Base-by-base conservation (phyloP, 23 tunicate species). In the Styela plicata region DNA sequence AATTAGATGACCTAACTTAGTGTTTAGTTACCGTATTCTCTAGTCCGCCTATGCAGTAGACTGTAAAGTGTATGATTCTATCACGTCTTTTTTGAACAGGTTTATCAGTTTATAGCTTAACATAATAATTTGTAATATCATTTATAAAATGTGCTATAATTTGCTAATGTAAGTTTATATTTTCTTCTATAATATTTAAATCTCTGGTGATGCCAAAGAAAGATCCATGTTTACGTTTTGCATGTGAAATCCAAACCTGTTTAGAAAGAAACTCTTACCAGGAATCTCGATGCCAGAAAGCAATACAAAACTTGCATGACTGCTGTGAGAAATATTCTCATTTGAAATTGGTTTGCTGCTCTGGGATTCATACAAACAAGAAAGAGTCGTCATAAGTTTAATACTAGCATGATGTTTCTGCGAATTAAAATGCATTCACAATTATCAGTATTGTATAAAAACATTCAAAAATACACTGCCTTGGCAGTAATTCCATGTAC, bases 311-410 rank as follows among this genome's bases (percentile, higher is more conserved):
- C 66, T 29, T 76, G 1, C 66, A 44, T 13, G 69, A 25, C 10
- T 76, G 81, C 24, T 76, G 81, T 53, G 81, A 76, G 44, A 76
- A 52, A 29, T 76, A 21, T 76, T n/a, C 64, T n/a, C 81, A 76
- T 53, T 21, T 76, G 26, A 52, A 52, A 68, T 65, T 33, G 0
- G 65, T n/a, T 2, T 76, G 81, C 81, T 76, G 81, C 33, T 76
- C 81, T 0, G 81, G 81, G 27, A 44, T 44, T 65, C 1, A 1
- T 21, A 53, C 25, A 18, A 53, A 73, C 16, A 67, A 1, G 1
- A 18, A 23, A 67, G 22, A 25, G 13, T 29, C 0, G 13, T 1
- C 16, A 16, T 18, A 1, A 0, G 22, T 1, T 18, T 17, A 1
- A 19, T 18, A 67, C 16, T 19, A 18, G 16, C 22, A 23, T 29